phyloP scores from a whole-genome alignment of 2,113 vertebrate species.

The Myrmophylax atrothorax region DNA sequence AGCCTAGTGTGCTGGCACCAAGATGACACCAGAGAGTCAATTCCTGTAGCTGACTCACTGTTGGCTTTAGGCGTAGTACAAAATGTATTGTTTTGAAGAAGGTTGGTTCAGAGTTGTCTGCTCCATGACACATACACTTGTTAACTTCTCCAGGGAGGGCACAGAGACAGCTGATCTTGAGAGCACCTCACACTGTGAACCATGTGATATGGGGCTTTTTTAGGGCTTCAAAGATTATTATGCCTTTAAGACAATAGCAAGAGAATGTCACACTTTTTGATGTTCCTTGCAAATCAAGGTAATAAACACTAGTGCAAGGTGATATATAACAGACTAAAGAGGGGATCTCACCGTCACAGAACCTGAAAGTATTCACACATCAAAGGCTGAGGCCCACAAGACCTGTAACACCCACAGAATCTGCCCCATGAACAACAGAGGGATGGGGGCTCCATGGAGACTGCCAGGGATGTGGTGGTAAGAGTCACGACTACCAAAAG shows the following conservation, averaged over 20 bases:
- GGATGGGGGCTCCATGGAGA: neutral
- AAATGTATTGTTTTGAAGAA: constrained; percentile 10
- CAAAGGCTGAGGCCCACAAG: neutral
- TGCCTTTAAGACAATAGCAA: neutral
- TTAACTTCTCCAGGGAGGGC: neutral
- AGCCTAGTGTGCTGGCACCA: neutral
- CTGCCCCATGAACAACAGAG: neutral
- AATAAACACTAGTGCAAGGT: neutral
- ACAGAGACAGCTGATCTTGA: neutral
- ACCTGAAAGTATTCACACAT: neutral
- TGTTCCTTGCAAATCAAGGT: neutral
- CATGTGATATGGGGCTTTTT: neutral
- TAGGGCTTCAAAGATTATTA: neutral
- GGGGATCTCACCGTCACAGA: neutral
- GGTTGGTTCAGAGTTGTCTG: neutral
- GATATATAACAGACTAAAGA: neutral
- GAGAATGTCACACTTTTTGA: neutral
- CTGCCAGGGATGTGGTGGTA: neutral
- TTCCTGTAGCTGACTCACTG: constrained; percentile 27
- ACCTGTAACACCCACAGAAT: neutral
- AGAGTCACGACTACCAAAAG: neutral
- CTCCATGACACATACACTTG: neutral
- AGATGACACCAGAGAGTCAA: neutral
- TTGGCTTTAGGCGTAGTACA: constrained; percentile 6
- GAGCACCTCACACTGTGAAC: neutral